Evolutionary conservation across 2,113 vertebrate genomes (phyloP), one percentile per base, ranked within the genome.

Genomic region (Podarcis cretensis): DNA sequence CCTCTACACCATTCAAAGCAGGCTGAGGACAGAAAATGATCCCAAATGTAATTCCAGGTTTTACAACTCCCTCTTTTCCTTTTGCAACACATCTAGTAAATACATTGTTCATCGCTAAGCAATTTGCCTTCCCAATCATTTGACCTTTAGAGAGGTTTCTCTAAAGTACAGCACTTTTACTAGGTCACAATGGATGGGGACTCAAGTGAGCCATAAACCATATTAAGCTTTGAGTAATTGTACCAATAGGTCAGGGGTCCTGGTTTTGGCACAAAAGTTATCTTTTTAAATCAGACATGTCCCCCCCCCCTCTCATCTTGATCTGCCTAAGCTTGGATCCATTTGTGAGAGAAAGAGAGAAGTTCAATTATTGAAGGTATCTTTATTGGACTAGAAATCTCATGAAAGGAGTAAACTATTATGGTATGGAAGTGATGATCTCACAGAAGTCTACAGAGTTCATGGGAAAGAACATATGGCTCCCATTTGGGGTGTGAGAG

Each of bases 161-260:
- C 6, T 87, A 91, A 89, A 59, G 75, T 89, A 76, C 65, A 54
- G 73, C 89, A 88, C 85, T 78, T 90, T 88, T 95, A 95, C 18
- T 90, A 94, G 95, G 96, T 96, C 95, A 95, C 78, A 91, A 69
- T 87, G 91, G 95, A 93, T 93, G 86, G 75, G 81, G 92, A 87
- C 85, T 81, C 89, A 68, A 93, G 78, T 73, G 82, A 91, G 80
- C 90, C 90, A 54, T 81, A 92, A 93, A 92, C 93, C 92, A 90
- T 85, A 87, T 89, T 86, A 92, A 96, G 91, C 91, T 86, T 86
- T 80, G 59, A 82, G 92, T 95, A 95, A 96, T 94, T 95, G 80
- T 89, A 92, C 92, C 93, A 92, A 91, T 83, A 74, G 83, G 81
- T 14, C 48, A 83, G 71, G 35, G 87, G 63, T 93, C 84, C 86